Evolutionary conservation across 1,140 invertebrate species (phyloP).

Genomic region (Phymastichus coffea): DNA sequence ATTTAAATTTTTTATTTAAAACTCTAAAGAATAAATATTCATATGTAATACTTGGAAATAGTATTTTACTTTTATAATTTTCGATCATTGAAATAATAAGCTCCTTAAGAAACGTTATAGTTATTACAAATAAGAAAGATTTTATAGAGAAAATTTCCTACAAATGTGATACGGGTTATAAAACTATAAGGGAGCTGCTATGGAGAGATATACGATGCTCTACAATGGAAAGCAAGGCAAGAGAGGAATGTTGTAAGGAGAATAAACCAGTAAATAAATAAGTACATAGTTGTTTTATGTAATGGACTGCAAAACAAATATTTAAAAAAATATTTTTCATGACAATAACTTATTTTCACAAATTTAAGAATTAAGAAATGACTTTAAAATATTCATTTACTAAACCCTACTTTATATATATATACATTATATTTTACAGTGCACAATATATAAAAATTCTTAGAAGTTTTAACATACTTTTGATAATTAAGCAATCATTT

Average conservation of each 20-base stretch:
- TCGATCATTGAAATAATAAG: no score
- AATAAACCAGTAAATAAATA: slow-evolving; percentile 2
- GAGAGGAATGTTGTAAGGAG: slow-evolving; percentile 6
- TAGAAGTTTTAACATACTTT: no score
- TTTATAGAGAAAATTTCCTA: slow-evolving; percentile 18
- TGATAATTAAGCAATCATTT: slow-evolving; percentile 3
- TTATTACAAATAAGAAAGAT: slow-evolving; percentile 27
- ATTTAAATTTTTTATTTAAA: slow-evolving; percentile 2
- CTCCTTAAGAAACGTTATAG: no score
- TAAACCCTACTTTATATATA: neutral
- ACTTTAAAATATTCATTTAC: neutral
- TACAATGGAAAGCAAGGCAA: neutral
- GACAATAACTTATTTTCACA: neutral
- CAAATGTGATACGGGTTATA: slow-evolving; percentile 7
- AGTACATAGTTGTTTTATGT: no score
- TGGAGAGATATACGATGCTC: slow-evolving; percentile 21
- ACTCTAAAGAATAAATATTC: neutral
- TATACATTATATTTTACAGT: neutral
- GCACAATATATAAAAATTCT: no score
- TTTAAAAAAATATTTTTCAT: neutral
- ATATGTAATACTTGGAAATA: neutral
- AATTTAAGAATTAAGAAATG: neutral
- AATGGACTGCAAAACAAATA: no score
- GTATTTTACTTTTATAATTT: slow-evolving; percentile 15
- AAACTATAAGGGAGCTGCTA: slow-evolving; percentile 2